phyloP scores from a whole-genome alignment of 2,113 vertebrate species.

The Ceratotherium simum region DNA sequence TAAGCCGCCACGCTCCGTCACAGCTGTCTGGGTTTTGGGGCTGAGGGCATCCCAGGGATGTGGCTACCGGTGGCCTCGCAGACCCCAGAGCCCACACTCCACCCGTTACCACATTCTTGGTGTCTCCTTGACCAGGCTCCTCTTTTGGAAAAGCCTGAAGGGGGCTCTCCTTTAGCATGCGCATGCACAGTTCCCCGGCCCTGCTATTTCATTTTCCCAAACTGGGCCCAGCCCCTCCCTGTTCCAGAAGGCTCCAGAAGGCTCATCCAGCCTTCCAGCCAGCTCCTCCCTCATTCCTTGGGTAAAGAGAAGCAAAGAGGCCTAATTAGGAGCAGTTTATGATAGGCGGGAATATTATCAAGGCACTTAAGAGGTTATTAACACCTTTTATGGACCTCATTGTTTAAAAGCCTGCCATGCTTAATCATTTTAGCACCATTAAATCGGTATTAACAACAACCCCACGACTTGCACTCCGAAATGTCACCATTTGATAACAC shows the following conservation, averaged over 20 bases:
- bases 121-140: accelerated
- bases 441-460: constrained; percentile 88
- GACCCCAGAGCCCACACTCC: background rate
- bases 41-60: background rate
- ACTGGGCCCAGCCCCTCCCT: background rate
- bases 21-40: background rate
- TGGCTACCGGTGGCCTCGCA: background rate
- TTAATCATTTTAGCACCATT: constrained; percentile 88
- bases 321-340: constrained; percentile 87
- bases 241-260: background rate
- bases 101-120: accelerated
- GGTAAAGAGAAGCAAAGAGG: constrained; percentile 85
- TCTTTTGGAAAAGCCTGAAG: background rate
- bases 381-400: constrained; percentile 89
- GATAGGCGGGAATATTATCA: constrained; percentile 86
- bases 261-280: constrained; percentile 62
- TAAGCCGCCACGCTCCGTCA: accelerated
- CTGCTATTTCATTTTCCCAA: background rate
- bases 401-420: constrained; percentile 87
- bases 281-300: constrained; percentile 78
- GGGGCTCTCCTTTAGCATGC: accelerated
- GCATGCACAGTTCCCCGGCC: background rate
- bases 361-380: constrained; percentile 89
- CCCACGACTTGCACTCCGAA: constrained; percentile 75
- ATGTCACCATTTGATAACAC: constrained; percentile 83